Conservation (phyloP, 2,888 invertebrate species). For the Thyatira batis region DNA sequence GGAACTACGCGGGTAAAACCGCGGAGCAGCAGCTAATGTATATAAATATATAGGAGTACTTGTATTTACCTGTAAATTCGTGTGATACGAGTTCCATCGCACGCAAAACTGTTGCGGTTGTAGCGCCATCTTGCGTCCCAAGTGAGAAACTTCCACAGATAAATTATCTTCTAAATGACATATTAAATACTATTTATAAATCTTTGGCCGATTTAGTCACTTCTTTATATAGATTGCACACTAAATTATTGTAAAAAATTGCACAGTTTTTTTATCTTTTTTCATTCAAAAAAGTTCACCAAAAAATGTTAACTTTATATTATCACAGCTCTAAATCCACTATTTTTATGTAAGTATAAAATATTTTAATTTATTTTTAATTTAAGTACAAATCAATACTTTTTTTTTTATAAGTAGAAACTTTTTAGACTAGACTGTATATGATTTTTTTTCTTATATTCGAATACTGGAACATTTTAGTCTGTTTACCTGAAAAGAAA, state of each 20-base stretch:
- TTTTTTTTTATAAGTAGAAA: slow-evolving; percentile 70
- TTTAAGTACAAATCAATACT: slow-evolving; percentile 72
- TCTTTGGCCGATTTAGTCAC: slow-evolving; percentile 53
- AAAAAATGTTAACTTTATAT: slow-evolving; percentile 34
- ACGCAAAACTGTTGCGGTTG: slow-evolving; percentile 87
- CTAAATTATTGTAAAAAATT: slow-evolving; percentile 34
- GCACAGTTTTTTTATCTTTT: slow-evolving; percentile 29
- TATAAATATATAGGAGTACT: slow-evolving; percentile 1
- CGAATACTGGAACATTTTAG: slow-evolving; percentile 60
- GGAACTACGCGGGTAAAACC: too few species aligned
- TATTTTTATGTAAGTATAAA: slow-evolving; percentile 31
- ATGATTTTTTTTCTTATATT: slow-evolving; percentile 28
- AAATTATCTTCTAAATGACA: slow-evolving; percentile 31
- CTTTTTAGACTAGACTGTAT: slow-evolving; percentile 72
- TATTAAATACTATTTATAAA: slow-evolving; percentile 31
- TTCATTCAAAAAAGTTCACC: slow-evolving; percentile 19
- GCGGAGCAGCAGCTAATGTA: background rate
- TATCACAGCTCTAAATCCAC: slow-evolving; percentile 55
- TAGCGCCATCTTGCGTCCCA: slow-evolving; percentile 63
- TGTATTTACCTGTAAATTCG: slow-evolving; percentile 86
- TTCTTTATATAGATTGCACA: slow-evolving; percentile 54
- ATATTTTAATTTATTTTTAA: slow-evolving; percentile 28
- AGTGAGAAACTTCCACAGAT: slow-evolving; percentile 17
- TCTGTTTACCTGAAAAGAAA: slow-evolving; percentile 45
- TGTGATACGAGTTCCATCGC: slow-evolving; percentile 92